These are phyloP conservation scores for Siderastrea radians DNA, from an alignment of 92 coral and sea anemone genomes.

Conservation along the genomic window DNA sequence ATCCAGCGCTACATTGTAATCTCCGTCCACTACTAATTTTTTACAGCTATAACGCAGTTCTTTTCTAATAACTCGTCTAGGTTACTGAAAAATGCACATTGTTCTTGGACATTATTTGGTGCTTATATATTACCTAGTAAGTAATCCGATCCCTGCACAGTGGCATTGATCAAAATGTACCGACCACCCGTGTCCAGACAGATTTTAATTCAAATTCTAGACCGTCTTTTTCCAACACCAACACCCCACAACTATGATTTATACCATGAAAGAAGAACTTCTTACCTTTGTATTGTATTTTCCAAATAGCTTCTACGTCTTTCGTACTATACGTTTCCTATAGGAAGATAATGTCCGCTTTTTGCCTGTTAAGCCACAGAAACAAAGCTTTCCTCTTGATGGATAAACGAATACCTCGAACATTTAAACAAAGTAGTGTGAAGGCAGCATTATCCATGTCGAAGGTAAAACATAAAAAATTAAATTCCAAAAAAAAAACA, in stretches of 20 bases:
- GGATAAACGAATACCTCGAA: constrained; percentile 3
- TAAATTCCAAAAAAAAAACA: too few species aligned
- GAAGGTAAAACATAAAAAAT: not conserved
- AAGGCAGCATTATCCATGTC: not conserved
- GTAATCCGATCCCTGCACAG: constrained; percentile 7
- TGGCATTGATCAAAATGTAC: constrained; percentile 24
- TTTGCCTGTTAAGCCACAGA: not conserved
- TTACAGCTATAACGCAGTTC: not conserved
- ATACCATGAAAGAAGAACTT: constrained; percentile 55
- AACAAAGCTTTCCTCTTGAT: constrained; percentile 6
- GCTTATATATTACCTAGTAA: constrained; percentile 33
- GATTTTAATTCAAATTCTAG: constrained; percentile 48
- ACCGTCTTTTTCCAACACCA: constrained; percentile 30
- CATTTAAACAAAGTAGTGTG: not conserved
- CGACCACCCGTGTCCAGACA: constrained; percentile 24
- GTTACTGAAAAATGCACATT: not conserved
- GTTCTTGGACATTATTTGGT: constrained; percentile 37
- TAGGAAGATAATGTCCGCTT: not conserved
- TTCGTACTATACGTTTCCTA: constrained; percentile 29
- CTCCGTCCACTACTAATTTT: constrained; percentile 30
- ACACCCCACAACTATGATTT: constrained; percentile 59
- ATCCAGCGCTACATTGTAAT: constrained; percentile 16
- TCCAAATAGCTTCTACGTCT: constrained; percentile 42
- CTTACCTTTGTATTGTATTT: constrained; percentile 48
- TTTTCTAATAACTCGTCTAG: not conserved